Evolutionary conservation across 53 echinoderm and acorn worm species (phyloP), one percentile per base, ranked within the genome.

Genomic region (Paracentrotus lividus): DNA sequence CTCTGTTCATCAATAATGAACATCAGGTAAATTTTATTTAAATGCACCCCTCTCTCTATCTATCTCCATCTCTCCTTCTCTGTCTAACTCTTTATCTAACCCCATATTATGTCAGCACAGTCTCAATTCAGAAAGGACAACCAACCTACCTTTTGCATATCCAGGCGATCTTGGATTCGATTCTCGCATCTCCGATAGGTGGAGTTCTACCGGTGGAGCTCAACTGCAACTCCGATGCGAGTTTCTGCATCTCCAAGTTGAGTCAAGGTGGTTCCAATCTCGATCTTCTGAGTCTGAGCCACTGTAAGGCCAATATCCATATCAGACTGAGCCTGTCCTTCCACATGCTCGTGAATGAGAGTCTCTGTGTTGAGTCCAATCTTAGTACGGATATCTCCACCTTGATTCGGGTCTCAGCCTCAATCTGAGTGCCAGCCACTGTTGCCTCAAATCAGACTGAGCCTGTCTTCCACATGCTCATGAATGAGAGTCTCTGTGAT

Each of bases 161-260:
- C 24, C 23, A 10, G 44, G 33, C 32, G 31, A 67, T 67, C 26
- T 44, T 78, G 44, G 12, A 1, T 78, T 12, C 45, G 78, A 78
- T 45, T 9, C 78, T 78, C 47, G 78, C 45, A n/a, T 78, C 78
- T 45, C 78, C 78, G 47, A 47, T 78, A 47, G 26, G 78, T 78
- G 9, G 78, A 16, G 18, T 3, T 23, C 45, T 47, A 45, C 23
- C 5, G n/a, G 5, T 16, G 2, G 78, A 45, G 21, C 45, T 34
- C 34, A 36, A 16, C 16, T 15, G 9, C 36, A 16, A 15, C 69
- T 38, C 18, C 3, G 12, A n/a, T 78, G 45, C 45, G 78, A 78
- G 45, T 45, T 78, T 42, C 77, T 16, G 43, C 77, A 77, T 42
- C 42, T 38, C 42, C 26, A n/a, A 20, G 78, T 78, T 23, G 78